Evolutionary conservation across 2,113 vertebrate genomes (phyloP), one percentile per base, ranked within the genome.

Genomic region (Candoia aspera): DNA sequence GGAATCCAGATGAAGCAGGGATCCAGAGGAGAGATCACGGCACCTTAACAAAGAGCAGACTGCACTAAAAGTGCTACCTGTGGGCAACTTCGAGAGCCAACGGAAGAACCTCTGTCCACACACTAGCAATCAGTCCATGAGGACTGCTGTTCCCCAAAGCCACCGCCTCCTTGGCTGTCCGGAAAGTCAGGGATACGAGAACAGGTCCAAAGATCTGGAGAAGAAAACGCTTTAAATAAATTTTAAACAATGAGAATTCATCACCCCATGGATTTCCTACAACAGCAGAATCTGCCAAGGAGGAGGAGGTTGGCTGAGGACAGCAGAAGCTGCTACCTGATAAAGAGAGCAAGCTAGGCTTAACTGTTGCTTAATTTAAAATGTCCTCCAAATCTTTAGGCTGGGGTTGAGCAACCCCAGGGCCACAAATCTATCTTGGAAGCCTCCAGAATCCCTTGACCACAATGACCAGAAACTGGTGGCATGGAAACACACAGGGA

Each of bases 31-130:
- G 33, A 79, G n/a, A 79, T 73, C n/a, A 19, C 6, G 68, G 19
- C 49, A 55, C 53, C 11, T 23, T 49, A 53, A 53, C 2, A 29
- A 58, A 83, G 58, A 64, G 26, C 10, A 11, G 12, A 0, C 86
- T 15, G n/a, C 3, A 4, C 23, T 55, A 24, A 57, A 23, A 26
- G 5, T 37, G 13, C 24, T 1, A 98, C 98, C 98, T 98, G 26
- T 96, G 97, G 2, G 97, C 97, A 49, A 98, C 97, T 96, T 99
- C 98, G 93, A 99, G 96, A n/a, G 98, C 98, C 94, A 98, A 95
- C 0, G 98, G 97, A 49, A 99, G 97, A 92, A 98, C 98, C 94
- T 99, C 98, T 0, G 98, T 98, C 98, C 98, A 99, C 93, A 99
- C 96, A 1, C 98, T 98, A 85, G 98, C 98, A 0, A 97, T 98